A percentile compares a stretch with the other conserved stretches of the same genome.
Evolutionary conservation across 2,797 vertebrate species (phyloP).

Genomic region (Mustela erminea): DNA sequence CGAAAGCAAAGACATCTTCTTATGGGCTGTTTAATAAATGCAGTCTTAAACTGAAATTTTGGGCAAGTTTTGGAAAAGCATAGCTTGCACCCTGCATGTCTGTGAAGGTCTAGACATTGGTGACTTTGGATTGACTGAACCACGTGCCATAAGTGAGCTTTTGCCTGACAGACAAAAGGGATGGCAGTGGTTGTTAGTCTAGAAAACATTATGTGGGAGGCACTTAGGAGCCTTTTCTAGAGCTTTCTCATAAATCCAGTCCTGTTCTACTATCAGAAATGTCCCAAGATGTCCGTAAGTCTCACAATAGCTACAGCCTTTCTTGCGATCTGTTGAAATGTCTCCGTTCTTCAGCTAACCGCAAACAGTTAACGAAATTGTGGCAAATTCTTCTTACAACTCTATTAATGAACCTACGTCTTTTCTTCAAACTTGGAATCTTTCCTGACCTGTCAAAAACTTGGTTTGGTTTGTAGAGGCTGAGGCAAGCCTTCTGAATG

Average conservation of each 20-base stretch:
- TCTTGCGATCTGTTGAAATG: not conserved
- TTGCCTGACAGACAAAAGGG: too few species aligned
- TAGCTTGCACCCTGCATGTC: not conserved
- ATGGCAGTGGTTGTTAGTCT: too few species aligned
- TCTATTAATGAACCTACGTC: not conserved
- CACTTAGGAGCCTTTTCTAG: not conserved
- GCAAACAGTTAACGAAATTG: not conserved
- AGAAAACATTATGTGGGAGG: not conserved
- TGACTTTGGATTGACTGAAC: not conserved
- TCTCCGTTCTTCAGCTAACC: not conserved
- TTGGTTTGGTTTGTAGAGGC: not conserved
- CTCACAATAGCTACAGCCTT: too few species aligned
- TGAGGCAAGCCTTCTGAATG: not conserved
- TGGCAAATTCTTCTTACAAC: not conserved
- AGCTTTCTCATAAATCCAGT: not conserved
- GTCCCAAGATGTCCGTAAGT: not conserved
- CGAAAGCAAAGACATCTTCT: not conserved
- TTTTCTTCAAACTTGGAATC: not conserved
- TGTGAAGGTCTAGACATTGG: not conserved
- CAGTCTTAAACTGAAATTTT: not conserved
- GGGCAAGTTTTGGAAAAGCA: not conserved
- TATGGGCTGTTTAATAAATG: not conserved
- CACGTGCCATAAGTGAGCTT: not conserved
- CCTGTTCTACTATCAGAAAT: not conserved
- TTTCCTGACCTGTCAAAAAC: not conserved